These are phyloP conservation scores for Pristis pectinata DNA, from an alignment of 2,797 vertebrate species.

Conservation along the genomic window DNA sequence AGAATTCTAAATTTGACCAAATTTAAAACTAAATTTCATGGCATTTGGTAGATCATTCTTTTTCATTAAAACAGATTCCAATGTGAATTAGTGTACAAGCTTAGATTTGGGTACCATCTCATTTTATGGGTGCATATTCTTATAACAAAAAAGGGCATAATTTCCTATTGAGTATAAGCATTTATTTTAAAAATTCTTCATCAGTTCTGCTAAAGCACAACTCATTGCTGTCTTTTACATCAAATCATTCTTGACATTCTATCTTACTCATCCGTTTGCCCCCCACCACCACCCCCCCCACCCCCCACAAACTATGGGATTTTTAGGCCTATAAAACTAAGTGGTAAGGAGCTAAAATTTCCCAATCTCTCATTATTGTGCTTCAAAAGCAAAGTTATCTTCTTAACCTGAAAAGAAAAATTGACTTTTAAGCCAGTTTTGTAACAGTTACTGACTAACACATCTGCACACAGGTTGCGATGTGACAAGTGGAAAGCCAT, in stretches of 20 bases:
- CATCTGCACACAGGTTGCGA: background rate
- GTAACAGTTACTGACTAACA: background rate
- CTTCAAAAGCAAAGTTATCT: background rate
- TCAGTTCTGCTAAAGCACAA: background rate
- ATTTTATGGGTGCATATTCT: background rate
- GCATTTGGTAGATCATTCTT: background rate
- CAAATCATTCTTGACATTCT: background rate
- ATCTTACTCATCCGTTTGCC: background rate
- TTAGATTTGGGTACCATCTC: background rate
- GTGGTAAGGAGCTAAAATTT: background rate
- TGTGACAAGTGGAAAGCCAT: background rate
- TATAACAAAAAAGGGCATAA: background rate
- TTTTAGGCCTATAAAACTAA: background rate
- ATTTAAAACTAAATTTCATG: too few species aligned
- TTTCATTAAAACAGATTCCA: background rate
- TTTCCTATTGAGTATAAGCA: background rate
- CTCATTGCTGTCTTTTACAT: background rate
- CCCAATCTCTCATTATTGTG: background rate
- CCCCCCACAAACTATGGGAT: too few species aligned
- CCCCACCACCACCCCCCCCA: too few species aligned
- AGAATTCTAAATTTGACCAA: background rate
- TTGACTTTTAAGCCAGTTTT: background rate
- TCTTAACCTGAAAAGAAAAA: background rate
- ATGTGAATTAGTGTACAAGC: background rate
- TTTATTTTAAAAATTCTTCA: background rate